phyloP scores from a whole-genome alignment of 2,888 invertebrate genomes.

The Drosophila yooni region DNA sequence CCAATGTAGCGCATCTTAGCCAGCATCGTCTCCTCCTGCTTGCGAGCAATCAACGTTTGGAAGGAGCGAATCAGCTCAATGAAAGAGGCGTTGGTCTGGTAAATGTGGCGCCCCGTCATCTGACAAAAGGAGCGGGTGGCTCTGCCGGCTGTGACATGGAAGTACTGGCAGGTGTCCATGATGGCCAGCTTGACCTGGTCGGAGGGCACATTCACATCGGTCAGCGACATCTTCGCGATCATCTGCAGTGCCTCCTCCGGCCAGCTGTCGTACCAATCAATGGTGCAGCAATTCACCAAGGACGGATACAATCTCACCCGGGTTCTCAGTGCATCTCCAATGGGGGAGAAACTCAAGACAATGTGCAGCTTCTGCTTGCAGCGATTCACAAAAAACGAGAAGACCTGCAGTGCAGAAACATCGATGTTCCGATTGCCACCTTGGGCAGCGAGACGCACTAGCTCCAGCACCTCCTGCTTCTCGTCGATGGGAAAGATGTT shows the following conservation, averaged over 20 bases:
- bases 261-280: slow-evolving; percentile 97
- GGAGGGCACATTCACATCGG: slow-evolving; percentile 88
- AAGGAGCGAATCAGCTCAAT: slow-evolving; percentile 93
- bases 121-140: slow-evolving; percentile 88
- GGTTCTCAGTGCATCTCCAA: slow-evolving; percentile 92
- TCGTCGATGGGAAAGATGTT: slow-evolving; percentile 95
- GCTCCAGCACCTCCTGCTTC: slow-evolving; percentile 90
- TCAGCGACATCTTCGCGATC: slow-evolving; percentile 91
- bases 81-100: slow-evolving; percentile 95
- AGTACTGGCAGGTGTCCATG: slow-evolving; percentile 94
- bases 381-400: slow-evolving; percentile 91
- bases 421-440: slow-evolving; percentile 94
- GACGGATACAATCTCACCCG: slow-evolving; percentile 95
- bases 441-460: slow-evolving; percentile 90
- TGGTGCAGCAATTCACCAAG: slow-evolving; percentile 95
- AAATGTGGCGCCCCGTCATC: slow-evolving; percentile 90
- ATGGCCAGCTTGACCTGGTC: slow-evolving; percentile 87
- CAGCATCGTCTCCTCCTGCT: slow-evolving; percentile 89
- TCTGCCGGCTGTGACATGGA: slow-evolving; percentile 91
- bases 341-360: slow-evolving; percentile 91
- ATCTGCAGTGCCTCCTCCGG: slow-evolving; percentile 93
- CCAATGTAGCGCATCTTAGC: slow-evolving; percentile 91
- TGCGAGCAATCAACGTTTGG: slow-evolving; percentile 89
- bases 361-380: slow-evolving; percentile 93
- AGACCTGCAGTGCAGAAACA: slow-evolving; percentile 91